These are phyloP conservation scores for Anseranas semipalmata DNA, from an alignment of 2,113 vertebrate genomes.

Conservation along the genomic window DNA sequence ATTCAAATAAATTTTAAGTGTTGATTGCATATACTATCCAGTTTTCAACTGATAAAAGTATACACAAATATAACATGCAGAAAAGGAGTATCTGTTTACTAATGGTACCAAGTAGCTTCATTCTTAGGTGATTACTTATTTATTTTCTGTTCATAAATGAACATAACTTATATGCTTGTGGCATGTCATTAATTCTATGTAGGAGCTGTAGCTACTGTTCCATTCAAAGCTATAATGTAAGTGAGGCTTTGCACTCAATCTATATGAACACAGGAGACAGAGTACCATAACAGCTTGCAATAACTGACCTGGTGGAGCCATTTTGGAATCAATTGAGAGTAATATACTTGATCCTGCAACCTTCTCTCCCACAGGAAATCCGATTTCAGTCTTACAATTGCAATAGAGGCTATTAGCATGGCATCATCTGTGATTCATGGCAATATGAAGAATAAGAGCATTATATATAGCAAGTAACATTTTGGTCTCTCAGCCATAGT, in stretches of 20 bases:
- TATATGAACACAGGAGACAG: background rate
- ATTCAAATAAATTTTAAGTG: background rate
- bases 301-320: background rate
- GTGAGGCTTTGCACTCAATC: background rate
- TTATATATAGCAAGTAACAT: background rate
- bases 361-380: slow-evolving; percentile 18
- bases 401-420: background rate
- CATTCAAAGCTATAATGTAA: background rate
- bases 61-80: background rate
- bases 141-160: background rate
- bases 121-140: background rate
- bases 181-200: background rate
- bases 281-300: background rate
- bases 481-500: background rate
- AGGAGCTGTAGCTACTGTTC: background rate
- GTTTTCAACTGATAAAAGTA: background rate
- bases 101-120: background rate
- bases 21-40: background rate
- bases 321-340: slow-evolving; percentile 37
- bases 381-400: slow-evolving; percentile 8
- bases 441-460: background rate
- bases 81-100: background rate
- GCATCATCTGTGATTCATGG: background rate
- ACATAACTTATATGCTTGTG: background rate
- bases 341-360: slow-evolving; percentile 40